Conservation (phyloP, 2,888 invertebrate species). For the Rhingia rostrata region DNA sequence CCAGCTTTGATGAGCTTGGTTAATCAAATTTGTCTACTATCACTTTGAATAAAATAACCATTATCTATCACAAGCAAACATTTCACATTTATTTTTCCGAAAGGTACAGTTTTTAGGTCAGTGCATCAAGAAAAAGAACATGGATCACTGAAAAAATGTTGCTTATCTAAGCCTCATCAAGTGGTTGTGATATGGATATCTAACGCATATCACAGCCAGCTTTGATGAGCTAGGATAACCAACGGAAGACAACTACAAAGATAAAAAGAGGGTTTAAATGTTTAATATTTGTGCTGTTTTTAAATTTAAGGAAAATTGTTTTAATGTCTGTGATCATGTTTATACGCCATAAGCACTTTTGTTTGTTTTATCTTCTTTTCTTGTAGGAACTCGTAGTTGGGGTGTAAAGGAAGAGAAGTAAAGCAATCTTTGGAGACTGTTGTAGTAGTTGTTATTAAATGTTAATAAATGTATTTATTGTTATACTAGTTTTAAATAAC, state of each 20-base stretch:
- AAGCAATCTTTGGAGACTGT: constrained; percentile 10
- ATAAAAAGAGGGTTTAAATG: neutral
- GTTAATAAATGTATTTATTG: constrained; percentile 11
- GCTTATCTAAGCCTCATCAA: constrained; percentile 87
- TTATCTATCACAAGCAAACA: neutral
- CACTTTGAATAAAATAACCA: neutral
- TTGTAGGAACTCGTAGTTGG: constrained; percentile 17
- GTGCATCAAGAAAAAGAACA: constrained; percentile 5
- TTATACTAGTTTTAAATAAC: constrained; percentile 8
- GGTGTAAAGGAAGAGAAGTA: neutral
- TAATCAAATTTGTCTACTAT: constrained; percentile 76
- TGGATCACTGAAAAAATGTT: constrained; percentile 78
- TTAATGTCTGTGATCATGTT: constrained; percentile 39
- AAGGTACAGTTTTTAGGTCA: neutral
- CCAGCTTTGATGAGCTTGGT: constrained; percentile 97
- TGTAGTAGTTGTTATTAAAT: constrained; percentile 1
- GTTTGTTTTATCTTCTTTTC: constrained; percentile 37
- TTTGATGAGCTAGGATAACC: constrained; percentile 92
- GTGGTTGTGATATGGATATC: constrained; percentile 91
- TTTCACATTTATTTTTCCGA: neutral
- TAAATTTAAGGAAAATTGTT: constrained; percentile 27
- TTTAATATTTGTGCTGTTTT: neutral
- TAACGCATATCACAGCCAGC: constrained; percentile 98
- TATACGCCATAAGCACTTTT: constrained; percentile 46
- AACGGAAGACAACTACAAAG: constrained; percentile 80